Percentiles rank a stretch among this genome's conserved stretches.
Evolutionary conservation across 2,113 vertebrate genomes (phyloP).

Genomic region (Ibidorhyncha struthersii): DNA sequence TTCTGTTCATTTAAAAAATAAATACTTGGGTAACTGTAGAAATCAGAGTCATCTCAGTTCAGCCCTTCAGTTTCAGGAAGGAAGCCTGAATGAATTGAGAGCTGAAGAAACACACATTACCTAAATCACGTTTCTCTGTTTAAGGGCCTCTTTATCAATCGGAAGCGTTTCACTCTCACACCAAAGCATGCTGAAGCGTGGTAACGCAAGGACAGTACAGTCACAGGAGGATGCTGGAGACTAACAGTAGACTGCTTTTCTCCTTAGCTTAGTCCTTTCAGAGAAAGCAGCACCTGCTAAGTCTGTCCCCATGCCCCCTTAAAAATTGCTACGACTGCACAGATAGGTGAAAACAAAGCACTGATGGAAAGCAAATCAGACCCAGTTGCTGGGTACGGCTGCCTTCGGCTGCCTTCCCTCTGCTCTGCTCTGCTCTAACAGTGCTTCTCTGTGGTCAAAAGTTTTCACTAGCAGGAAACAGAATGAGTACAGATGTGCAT

Average conservation of each 20-base stretch:
- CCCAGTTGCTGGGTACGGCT: accelerated
- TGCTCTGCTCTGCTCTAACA: neutral
- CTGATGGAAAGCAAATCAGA: neutral
- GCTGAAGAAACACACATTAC: neutral
- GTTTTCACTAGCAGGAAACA: neutral
- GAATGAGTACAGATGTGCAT: neutral
- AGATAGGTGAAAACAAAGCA: neutral
- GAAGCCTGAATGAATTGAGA: neutral
- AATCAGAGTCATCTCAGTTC: neutral
- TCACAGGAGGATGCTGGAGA: neutral
- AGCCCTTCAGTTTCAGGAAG: neutral
- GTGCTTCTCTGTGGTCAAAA: neutral
- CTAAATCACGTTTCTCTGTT: neutral
- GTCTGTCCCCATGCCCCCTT: neutral
- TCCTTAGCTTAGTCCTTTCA: neutral
- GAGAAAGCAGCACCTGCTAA: neutral
- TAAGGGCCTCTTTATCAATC: neutral
- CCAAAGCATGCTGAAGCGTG: neutral
- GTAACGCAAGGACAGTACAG: neutral
- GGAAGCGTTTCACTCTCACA: neutral
- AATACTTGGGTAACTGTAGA: neutral
- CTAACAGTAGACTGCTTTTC: neutral
- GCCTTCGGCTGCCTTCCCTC: no score
- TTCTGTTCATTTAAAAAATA: neutral
- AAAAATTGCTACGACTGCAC: neutral